Percentiles rank a stretch among this genome's conserved stretches.
Conservation (phyloP, 2,797 vertebrate genomes). For the Discoglossus pictus region DNA sequence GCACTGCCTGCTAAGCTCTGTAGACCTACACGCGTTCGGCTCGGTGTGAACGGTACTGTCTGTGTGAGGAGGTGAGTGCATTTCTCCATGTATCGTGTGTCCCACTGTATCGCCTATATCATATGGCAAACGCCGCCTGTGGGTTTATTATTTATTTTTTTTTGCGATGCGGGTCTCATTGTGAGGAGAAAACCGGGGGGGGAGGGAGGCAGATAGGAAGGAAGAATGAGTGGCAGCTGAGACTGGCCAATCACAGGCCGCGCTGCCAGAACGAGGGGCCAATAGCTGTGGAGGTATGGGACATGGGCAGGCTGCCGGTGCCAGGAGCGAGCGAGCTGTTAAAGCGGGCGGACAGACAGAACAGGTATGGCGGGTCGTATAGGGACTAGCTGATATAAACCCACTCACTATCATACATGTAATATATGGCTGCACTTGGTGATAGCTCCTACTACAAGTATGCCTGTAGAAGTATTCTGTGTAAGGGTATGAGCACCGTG, state of each 20-base stretch:
- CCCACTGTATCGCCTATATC: not conserved
- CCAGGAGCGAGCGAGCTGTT: not conserved
- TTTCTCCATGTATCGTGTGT: too few relatives aligned
- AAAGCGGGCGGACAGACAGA: not conserved
- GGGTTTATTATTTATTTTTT: too few relatives aligned
- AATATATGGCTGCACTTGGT: too few relatives aligned
- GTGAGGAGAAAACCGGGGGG: not conserved
- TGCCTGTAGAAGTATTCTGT: too few relatives aligned
- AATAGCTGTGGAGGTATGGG: conserved; percentile 4
- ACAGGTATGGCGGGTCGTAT: conserved; percentile 17
- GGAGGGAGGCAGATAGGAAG: not conserved
- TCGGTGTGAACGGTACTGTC: not conserved
- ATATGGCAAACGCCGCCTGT: too few relatives aligned
- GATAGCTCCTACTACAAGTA: too few relatives aligned
- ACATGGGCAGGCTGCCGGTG: conserved; percentile 11
- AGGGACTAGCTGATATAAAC: too few relatives aligned
- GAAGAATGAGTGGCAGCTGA: not conserved
- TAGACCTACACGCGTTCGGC: not conserved
- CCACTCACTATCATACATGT: too few relatives aligned
- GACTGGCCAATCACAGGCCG: conserved; percentile 3
- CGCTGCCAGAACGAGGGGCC: not conserved
- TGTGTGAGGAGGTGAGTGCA: conserved; percentile 29
- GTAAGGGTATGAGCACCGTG: too few relatives aligned
- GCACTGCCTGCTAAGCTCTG: conserved; percentile 26
- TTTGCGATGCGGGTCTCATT: not conserved